Conservation (phyloP, 2,113 vertebrate species). For the Oryzias javanicus region DNA sequence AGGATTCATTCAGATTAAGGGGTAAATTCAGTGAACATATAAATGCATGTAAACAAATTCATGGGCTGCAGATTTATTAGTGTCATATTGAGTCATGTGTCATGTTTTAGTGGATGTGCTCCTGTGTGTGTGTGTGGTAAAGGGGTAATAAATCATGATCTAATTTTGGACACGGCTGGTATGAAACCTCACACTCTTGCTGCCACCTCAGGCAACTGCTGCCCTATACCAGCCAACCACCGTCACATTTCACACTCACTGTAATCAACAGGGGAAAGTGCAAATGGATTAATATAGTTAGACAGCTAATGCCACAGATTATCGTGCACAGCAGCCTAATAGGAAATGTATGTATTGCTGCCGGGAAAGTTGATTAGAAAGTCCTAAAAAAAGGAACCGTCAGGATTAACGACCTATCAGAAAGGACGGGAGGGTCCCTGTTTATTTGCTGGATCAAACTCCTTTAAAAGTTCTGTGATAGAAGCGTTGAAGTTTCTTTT, state of each 20-base stretch:
- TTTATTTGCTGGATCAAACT: constrained; percentile 12
- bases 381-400: constrained; percentile 52
- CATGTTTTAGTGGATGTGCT: constrained; percentile 17
- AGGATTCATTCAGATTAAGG: constrained; percentile 12
- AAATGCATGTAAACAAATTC: constrained; percentile 32
- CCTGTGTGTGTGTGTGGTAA: constrained; percentile 8
- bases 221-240: constrained; percentile 71
- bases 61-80: neutral
- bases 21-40: constrained; percentile 42
- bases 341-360: constrained; percentile 60
- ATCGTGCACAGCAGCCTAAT: constrained; percentile 47
- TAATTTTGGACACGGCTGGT: constrained; percentile 59
- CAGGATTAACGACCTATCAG: constrained; percentile 32
- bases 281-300: constrained; percentile 73
- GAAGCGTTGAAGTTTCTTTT: constrained; percentile 26
- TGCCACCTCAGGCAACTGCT: constrained; percentile 70
- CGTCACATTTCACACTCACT: constrained; percentile 64
- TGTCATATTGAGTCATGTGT: constrained; percentile 19
- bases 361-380: constrained; percentile 57
- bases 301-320: constrained; percentile 66
- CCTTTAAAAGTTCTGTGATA: constrained; percentile 7
- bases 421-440: constrained; percentile 21
- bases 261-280: constrained; percentile 75
- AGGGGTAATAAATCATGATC: constrained; percentile 74
- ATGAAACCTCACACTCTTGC: constrained; percentile 59